Evolutionary conservation across 2,888 invertebrate genomes (phyloP), one percentile per base, ranked within the genome.

Genomic region (Tipula lateralis): DNA sequence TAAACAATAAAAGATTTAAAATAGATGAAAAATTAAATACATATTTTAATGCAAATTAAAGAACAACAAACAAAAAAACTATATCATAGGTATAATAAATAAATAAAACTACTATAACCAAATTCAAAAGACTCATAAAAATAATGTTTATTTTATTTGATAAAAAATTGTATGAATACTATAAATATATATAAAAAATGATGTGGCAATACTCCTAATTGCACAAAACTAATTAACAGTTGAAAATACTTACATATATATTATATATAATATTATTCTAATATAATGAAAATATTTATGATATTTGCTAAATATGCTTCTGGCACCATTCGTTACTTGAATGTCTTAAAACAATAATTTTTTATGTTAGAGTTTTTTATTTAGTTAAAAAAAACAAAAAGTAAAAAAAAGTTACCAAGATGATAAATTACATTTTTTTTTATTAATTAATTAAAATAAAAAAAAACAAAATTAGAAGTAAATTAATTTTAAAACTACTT

Each of bases 271-370:
- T 66, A 66, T 66, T 66, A 66, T 66, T 66, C 19, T 24, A 66
- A 24, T 66, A 66, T 6, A 66, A 66, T 66, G 24, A 66, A 66
- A 66, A 24, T 7, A 66, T 66, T 66, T 66, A 66, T 66, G 66
- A 66, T 66, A 66, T 24, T 66, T 66, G 66, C 66, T 66, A 66
- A 50, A 66, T 24, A 66, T 24, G 66, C 66, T 66, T 66, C 24
- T 66, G 66, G 66, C 66, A 66, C 24, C 66, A 66, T 66, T 66
- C 66, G 24, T 66, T 66, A 66, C 24, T 66, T 66, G 66, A 66
- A 66, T 66, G 66, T 66, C 19, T 66, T 66, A 66, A 66, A 66
- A 66, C 66, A 66, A 66, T 66, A 66, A 66, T 66, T 66, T 66
- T 66, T 66, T 66, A 66, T 66, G 24, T 66, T 50, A 50, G 50